Evolutionary conservation across 2,113 vertebrate genomes (phyloP), one percentile per base, ranked within the genome.

Genomic region (Aegotheles bennettii): DNA sequence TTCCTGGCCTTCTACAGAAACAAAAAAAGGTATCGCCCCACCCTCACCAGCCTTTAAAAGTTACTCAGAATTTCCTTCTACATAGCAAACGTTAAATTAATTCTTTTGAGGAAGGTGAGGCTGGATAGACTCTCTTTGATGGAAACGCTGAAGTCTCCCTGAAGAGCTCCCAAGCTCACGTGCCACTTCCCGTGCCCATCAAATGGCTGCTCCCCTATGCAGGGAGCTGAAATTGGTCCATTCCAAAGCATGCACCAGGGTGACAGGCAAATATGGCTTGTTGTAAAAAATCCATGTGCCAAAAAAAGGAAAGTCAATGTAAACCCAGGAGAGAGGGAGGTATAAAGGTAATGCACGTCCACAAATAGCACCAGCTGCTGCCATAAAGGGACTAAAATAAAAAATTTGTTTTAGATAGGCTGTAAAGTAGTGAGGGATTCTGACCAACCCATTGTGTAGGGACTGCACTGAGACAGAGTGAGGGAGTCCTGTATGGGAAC

Each of bases 11-110:
- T 28, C 35, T 21, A 25, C 1, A n/a, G 60, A 59, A 59, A 42
- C 23, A 42, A 28, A 56, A 15, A n/a, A 48, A 9, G 3, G 0
- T 1, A 35, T 9, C 12, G 10, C 26, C 8, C 13, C 16, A 42
- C 16, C 19, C 18, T 57, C 21, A 19, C 9, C 33, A 64, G 35
- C 18, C 60, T 57, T 35, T 47, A 33, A 24, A 84, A 61, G 13
- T 8, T 40, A 23, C 33, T 47, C n/a, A 74, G 4, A 47, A 68
- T 50, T 40, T 33, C 35, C 17, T 70, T 70, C 28, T 59, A 20
- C n/a, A 8, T 4, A 47, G 26, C 5, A 47, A 59, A 35, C 8
- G 10, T 3, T 10, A 15, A 36, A 78, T 18, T 3, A 19, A 20
- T 31, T 65, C 10, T 45, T 84, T 25, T 10, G 20, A 53, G 42